Conservation (phyloP, 37 sponge, comb jelly and placozoan species). For the Eunapius fragilis region DNA sequence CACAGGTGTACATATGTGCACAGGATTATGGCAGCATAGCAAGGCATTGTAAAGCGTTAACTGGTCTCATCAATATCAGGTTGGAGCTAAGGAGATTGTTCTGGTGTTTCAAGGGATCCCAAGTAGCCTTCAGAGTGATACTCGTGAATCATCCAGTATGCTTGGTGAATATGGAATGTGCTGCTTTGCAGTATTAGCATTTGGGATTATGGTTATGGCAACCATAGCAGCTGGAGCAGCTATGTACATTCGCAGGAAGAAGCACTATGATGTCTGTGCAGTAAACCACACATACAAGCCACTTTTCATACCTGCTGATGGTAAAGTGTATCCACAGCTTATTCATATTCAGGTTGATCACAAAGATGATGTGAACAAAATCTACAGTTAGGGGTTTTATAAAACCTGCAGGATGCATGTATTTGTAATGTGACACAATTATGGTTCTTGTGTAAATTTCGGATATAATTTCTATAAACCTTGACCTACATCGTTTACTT, state of each 20-base stretch:
- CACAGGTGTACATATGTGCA: too few relatives aligned
- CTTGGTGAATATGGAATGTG: background rate
- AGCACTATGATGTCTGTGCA: background rate
- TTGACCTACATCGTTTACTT: too few relatives aligned
- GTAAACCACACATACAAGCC: background rate
- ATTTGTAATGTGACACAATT: too few relatives aligned
- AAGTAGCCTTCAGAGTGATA: background rate
- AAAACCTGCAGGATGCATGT: too few relatives aligned
- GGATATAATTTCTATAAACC: too few relatives aligned
- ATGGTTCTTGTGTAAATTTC: too few relatives aligned
- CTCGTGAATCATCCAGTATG: background rate
- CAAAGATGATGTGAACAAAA: background rate
- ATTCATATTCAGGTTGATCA: background rate
- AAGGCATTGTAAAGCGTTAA: too few relatives aligned
- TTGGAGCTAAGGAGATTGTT: background rate
- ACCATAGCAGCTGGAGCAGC: background rate
- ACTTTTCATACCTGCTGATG: background rate
- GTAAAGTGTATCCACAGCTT: background rate
- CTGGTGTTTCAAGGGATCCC: background rate
- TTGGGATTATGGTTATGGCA: background rate
- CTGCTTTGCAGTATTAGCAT: background rate
- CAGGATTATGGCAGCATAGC: too few relatives aligned
- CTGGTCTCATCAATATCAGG: background rate
- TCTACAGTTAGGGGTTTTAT: too few relatives aligned
- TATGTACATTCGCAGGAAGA: background rate